Conservation (phyloP, 2,888 invertebrate genomes). For the Drosophila histrio region DNA sequence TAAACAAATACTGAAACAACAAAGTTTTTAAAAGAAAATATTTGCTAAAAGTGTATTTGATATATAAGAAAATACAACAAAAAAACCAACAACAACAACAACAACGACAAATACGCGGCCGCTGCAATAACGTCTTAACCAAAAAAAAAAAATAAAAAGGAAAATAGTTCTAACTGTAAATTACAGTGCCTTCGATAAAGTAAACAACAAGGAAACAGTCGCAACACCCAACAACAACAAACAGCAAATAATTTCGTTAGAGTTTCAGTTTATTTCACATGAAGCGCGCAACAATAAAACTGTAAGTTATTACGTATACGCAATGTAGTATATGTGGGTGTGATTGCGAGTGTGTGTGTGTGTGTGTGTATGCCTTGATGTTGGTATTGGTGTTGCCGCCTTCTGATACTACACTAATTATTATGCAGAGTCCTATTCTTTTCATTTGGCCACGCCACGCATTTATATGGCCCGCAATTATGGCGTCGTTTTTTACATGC, state of each 20-base stretch:
- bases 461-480: conserved; percentile 59
- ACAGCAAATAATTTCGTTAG: conserved; percentile 30
- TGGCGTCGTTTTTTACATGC: conserved; percentile 59
- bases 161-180: conserved; percentile 73
- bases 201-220: conserved; percentile 52
- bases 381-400: conserved; percentile 30
- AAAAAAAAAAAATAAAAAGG: conserved; percentile 11
- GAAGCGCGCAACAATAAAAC: conserved; percentile 53
- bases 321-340: conserved; percentile 2
- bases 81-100: conserved; percentile 4
- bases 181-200: conserved; percentile 72
- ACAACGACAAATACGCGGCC: conserved; percentile 40
- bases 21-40: conserved; percentile 43
- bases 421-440: conserved; percentile 49
- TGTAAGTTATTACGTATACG: conserved; percentile 71
- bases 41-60: conserved; percentile 75
- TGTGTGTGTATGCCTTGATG: neutral
- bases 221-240: conserved; percentile 18
- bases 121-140: conserved; percentile 44
- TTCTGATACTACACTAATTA: conserved; percentile 59
- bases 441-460: conserved; percentile 49
- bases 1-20: conserved; percentile 8
- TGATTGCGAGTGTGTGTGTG: neutral
- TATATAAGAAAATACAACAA: conserved; percentile 37
- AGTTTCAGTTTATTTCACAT: conserved; percentile 37